Base-by-base conservation (phyloP, 2,888 invertebrate genomes). In the Antheraea yamamai region DNA sequence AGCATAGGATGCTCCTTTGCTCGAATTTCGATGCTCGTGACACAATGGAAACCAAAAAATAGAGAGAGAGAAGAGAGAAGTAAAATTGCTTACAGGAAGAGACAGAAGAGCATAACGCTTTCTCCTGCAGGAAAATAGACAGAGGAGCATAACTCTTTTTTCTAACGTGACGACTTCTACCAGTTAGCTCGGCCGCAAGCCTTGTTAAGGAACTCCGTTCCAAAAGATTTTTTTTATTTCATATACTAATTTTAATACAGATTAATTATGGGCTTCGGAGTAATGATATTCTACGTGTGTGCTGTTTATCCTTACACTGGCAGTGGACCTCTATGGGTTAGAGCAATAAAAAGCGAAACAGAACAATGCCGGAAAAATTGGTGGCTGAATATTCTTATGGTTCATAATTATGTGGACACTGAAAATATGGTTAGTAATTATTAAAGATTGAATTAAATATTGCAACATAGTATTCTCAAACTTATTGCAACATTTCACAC, bases 351-450 rank as follows among this genome's bases (percentile, higher is more conserved):
- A 0, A 87, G 82, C 1, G 96, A 96, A 77, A 92, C 93, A 0
- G 88, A 85, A 0, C 91, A 92, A 35, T 96, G 96, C 80, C 88
- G 92, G 61, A 89, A 94, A 75, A 96, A 96, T 83, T 96, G 96
- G 96, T 96, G 96, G 96, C 85, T 95, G 0, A 96, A 95, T 82
- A 82, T 96, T 0, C 87, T 96, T 1, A 96, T 96, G 92, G 83
- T 96, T 55, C 95, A 89, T 84, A 96, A 96, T 83, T 96, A 96
- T 78, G 86, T 96, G 7, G 94, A 96, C 79, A 91, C 91, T 2
- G 92, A 95, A 73, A 92, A 96, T 82, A 95, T 95, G 84, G 96
- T 96, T 85, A 95, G 95, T 89, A 51, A 12, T 72, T 72, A 52
- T 39, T 52, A 26, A 4, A 26, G 8, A 0, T 30, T 30, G 16